Evolutionary conservation across 1,140 invertebrate genomes (phyloP), one percentile per base, ranked within the genome.

Genomic region (Arion vulgaris): DNA sequence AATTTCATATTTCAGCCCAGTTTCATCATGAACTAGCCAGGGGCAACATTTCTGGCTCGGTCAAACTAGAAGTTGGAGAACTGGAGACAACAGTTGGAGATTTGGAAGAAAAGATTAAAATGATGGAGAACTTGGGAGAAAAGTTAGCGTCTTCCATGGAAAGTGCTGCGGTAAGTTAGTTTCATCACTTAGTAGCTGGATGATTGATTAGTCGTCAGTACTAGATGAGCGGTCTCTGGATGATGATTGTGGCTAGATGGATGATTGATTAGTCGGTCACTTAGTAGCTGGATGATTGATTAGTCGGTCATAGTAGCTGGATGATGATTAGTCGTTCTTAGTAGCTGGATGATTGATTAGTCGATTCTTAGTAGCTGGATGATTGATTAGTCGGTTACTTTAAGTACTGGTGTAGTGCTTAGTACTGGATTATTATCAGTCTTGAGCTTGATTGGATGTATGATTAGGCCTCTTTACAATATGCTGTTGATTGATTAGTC

Each of bases 101-200:
- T 32, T 82, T 92, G 66, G 92, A 91, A 82, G 85, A 86, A 36
- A 90, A 90, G 80, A 92, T 93, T 17, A 81, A 87, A 28, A 89
- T 92, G 76, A 86, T 93, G 72, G 91, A 93, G 77, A 88, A 84
- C 32, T 89, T 91, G 76, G 90, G 91, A n/a, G 91, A 93, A 77
- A 87, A 89, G 34, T 83, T 93, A 17, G 89, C 89, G 39, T 82
- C 88, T 76, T 90, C 92, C 39, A 90, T 91, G 86, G 91, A 92
- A 81, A 90, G 85, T 74, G 87, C 92, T 79, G 92, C 92, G 78
- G 93, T 93, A 87, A 86, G 86, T 88, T 19, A 4, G 62, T 66
- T n/a, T 57, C 26, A 26, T 57, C 9, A 23, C 23, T 57, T 57
- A 45, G 41, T 45, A 15, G 41, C 5, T 45, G 5, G 15, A 45